phyloP scores from a whole-genome alignment of 1,140 invertebrate species.

The Mycetomoellerius zeteki region DNA sequence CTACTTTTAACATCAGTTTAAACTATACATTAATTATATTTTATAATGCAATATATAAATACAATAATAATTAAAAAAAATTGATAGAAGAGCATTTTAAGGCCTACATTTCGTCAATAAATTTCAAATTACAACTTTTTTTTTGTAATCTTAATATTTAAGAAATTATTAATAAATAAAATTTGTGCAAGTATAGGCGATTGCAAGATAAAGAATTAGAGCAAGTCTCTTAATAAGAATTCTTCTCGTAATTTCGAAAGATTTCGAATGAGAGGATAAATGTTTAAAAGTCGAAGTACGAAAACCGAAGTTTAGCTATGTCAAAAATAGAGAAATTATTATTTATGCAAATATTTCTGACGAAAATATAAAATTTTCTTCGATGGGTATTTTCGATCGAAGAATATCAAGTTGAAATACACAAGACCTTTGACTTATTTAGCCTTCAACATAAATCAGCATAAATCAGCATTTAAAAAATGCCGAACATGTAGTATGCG shows the following conservation, averaged over 20 bases:
- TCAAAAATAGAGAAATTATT: constrained; percentile 1
- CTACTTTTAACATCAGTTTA: background rate
- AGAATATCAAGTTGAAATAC: background rate
- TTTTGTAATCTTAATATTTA: background rate
- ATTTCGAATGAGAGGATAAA: background rate
- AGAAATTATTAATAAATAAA: constrained; percentile 1
- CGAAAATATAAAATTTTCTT: constrained; percentile 19
- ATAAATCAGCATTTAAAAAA: background rate
- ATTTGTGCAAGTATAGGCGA: constrained; percentile 13
- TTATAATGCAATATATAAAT: background rate
- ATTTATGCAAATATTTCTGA: constrained; percentile 24
- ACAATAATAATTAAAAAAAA: background rate
- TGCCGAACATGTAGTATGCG: too few species aligned
- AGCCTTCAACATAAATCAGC: background rate
- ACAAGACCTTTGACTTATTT: constrained; percentile 19
- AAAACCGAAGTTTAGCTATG: constrained; percentile 7
- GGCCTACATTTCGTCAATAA: background rate
- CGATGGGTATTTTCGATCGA: background rate
- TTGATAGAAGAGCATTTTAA: background rate
- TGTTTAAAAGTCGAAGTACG: background rate
- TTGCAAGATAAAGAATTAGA: constrained; percentile 28
- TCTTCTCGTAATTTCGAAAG: constrained; percentile 9
- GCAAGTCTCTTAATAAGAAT: background rate
- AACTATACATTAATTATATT: background rate
- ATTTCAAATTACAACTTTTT: background rate